Percentiles rank a stretch among this genome's conserved stretches.
phyloP scores from a whole-genome alignment of 2,113 vertebrate genomes.

The Candoia aspera region DNA sequence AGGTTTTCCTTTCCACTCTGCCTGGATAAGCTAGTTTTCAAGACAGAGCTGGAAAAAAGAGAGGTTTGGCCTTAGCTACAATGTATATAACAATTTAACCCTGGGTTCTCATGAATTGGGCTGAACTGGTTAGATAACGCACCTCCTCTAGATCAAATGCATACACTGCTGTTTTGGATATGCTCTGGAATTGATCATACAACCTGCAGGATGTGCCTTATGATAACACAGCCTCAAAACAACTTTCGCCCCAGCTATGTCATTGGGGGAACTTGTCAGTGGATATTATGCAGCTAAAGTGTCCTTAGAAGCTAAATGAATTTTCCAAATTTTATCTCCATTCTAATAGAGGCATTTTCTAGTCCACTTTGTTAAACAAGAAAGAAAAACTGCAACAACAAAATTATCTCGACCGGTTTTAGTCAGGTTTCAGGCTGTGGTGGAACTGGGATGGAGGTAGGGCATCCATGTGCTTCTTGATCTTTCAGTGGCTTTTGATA shows the following conservation, averaged over 20 bases:
- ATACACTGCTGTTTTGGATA: not conserved
- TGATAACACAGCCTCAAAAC: not conserved
- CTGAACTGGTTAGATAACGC: too few relatives aligned
- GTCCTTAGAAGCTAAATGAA: not conserved
- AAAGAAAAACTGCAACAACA: too few relatives aligned
- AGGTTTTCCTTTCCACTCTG: too few relatives aligned
- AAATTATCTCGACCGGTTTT: too few relatives aligned
- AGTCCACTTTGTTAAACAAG: too few relatives aligned
- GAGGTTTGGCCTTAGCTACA: not conserved
- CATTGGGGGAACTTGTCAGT: not conserved
- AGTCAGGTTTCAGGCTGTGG: too few relatives aligned
- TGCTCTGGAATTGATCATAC: not conserved
- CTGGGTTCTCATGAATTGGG: too few relatives aligned
- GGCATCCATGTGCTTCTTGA: too few relatives aligned
- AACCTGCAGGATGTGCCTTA: not conserved
- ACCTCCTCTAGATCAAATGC: not conserved
- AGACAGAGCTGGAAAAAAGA: not conserved
- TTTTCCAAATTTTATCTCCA: not conserved
- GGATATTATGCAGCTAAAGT: not conserved
- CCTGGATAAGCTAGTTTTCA: too few relatives aligned
- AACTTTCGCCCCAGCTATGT: not conserved
- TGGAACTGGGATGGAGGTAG: too few relatives aligned
- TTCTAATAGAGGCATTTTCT: not conserved
- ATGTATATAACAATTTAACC: not conserved
- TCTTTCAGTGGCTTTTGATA: too few relatives aligned